Evolutionary conservation across 1,140 invertebrate species (phyloP), one percentile per base, ranked within the genome.

Genomic region (Aphis gossypii): DNA sequence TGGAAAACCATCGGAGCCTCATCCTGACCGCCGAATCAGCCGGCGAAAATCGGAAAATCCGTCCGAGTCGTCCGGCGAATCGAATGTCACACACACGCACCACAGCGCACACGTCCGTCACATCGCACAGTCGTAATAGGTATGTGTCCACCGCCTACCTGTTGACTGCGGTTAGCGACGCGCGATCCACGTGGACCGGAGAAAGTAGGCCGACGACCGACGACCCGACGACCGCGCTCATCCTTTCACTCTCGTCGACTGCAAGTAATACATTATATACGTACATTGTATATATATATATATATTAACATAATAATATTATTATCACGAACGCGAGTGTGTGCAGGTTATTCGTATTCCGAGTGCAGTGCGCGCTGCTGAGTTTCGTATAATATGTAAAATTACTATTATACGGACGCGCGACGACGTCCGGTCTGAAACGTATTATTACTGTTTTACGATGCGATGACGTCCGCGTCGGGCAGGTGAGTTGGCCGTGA

Each of bases 1-100:
- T 41, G 21, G 94, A 84, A 41, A 84, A 41, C 91, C 76, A 84
- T 41, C 91, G 44, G 2, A 60, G 9, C 18, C 91, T 48, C 82
- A 54, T 84, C 30, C 23, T 25, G 46, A n/a, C 23, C 88, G n/a
- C 25, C 23, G 6, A 41, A 41, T 41, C 44, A 1, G 30, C 76
- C 4, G 30, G 76, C 60, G 25, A 20, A 38, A 18, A 35, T 30
- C 18, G n/a, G 68, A 60, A 25, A 30, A 60, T 60, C 7, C 25
- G 25, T 8, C 0, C 46, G 46, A 8, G 46, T 46, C 46, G 25
- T 30, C 25, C 83, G 83, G 38, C 83, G 41, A 1, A 18, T 30
- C 38, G 35, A 8, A 41, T 25, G 25, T 41, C 9, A 68, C 11
- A 30, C 11, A n/a, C 38, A 41, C 38, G 38, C 38, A 41, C 38